These are phyloP conservation scores for Enteromius fasciolatus DNA, from an alignment of 2,797 vertebrate genomes.

Conservation along the genomic window DNA sequence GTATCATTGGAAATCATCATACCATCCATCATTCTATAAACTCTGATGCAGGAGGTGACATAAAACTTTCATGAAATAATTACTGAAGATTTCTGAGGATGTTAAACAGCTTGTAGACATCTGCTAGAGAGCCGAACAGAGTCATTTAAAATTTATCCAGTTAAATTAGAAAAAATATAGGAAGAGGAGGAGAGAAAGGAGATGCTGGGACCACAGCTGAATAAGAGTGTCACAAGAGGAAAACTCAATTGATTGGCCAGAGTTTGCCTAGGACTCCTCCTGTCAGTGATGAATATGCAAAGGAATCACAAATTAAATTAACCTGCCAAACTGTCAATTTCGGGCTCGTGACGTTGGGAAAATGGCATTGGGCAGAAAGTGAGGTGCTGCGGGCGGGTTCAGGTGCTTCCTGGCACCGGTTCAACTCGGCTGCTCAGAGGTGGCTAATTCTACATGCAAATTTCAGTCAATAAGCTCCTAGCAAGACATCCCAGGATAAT, in stretches of 20 bases:
- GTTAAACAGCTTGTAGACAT: constrained; percentile 99
- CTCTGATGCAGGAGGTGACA: constrained; percentile 87
- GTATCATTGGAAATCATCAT: constrained; percentile 75
- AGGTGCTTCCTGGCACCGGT: constrained; percentile 92
- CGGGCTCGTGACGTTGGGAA: constrained; percentile 92
- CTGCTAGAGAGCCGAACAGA: constrained; percentile 94
- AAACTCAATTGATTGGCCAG: constrained; percentile 88
- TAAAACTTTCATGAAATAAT: constrained; percentile 98
- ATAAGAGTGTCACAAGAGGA: constrained; percentile 90
- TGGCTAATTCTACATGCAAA: constrained; percentile 99
- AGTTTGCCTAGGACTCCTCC: constrained; percentile 91
- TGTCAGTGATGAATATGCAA: constrained; percentile 98
- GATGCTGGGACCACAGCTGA: constrained; percentile 80
- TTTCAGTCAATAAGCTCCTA: constrained; percentile 99
- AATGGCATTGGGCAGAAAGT: constrained; percentile 85
- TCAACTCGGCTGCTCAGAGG: constrained; percentile 93
- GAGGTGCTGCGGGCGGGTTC: constrained; percentile 85
- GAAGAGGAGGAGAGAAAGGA: constrained; percentile 60
- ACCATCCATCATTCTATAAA: constrained; percentile 88
- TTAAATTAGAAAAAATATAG: constrained; percentile 84
- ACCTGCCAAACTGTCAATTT: constrained; percentile 99
- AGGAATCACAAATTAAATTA: constrained; percentile 99
- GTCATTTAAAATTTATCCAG: constrained; percentile 99
- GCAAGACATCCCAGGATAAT: constrained; percentile 99
- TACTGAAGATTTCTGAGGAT: constrained; percentile 94